Percentiles rank a stretch among this genome's conserved stretches.
These are phyloP conservation scores for Furnarius figulus DNA, from an alignment of 2,113 vertebrate genomes.

Conservation along the genomic window DNA sequence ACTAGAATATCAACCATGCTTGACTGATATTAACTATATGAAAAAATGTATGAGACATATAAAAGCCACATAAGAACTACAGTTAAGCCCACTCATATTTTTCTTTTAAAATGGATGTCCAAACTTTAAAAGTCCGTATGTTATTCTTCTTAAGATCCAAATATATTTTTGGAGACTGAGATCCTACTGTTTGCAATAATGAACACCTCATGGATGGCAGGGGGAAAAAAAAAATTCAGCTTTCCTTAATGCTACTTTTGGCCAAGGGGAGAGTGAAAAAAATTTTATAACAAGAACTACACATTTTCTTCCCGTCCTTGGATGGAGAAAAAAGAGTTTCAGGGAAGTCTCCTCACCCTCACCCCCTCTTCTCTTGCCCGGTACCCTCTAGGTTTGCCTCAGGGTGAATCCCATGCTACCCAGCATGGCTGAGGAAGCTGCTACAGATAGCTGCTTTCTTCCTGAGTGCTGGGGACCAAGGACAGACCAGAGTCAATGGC, in stretches of 20 bases:
- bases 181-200: slow-evolving; percentile 43
- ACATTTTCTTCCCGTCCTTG: fast-evolving
- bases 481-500: not conserved
- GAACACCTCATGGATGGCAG: slow-evolving; percentile 19
- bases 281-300: not conserved
- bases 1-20: slow-evolving; percentile 52
- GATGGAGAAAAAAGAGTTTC: not conserved
- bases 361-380: not conserved
- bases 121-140: not conserved
- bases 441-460: not conserved
- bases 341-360: not conserved
- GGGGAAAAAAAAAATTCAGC: not conserved
- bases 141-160: slow-evolving; percentile 49
- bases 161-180: slow-evolving; percentile 38
- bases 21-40: slow-evolving; percentile 59
- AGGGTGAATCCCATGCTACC: not conserved
- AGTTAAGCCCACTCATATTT: slow-evolving; percentile 39
- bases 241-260: slow-evolving; percentile 6
- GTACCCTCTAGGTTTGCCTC: not conserved
- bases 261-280: not conserved
- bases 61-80: slow-evolving; percentile 42
- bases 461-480: not conserved
- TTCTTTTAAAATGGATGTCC: slow-evolving; percentile 46
- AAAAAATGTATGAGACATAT: slow-evolving; percentile 25
- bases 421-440: not conserved